Conservation (phyloP, 2,888 invertebrate species). For the Agrochola litura region DNA sequence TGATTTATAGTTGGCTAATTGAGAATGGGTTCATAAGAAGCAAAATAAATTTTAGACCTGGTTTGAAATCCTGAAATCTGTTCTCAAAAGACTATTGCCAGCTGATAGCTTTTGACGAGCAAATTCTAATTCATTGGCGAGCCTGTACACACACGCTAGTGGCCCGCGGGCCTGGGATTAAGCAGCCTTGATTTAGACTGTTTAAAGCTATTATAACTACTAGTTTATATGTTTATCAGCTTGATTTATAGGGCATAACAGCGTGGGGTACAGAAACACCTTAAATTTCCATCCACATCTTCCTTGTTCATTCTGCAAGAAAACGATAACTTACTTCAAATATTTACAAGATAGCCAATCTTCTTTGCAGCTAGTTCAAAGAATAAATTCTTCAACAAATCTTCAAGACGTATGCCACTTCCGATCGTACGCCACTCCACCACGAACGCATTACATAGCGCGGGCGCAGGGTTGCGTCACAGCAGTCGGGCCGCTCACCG, state of each 20-base stretch:
- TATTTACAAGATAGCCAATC: not conserved
- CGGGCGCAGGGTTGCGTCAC: conserved; percentile 83
- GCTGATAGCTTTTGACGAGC: no score
- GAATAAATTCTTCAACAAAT: not conserved
- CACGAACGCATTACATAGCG: conserved; percentile 67
- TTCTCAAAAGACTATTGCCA: no score
- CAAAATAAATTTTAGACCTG: no score
- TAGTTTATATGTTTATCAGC: not conserved
- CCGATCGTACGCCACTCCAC: conserved; percentile 69
- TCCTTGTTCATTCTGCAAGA: not conserved
- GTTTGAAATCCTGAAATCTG: no score
- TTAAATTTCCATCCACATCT: not conserved
- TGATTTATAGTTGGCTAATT: no score
- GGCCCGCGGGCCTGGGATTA: no score
- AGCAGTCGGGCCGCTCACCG: conserved; percentile 82
- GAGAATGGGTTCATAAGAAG: no score
- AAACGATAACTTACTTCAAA: not conserved
- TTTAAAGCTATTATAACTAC: no score
- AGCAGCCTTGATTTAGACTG: not conserved
- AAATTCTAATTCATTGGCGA: no score
- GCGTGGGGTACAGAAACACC: not conserved
- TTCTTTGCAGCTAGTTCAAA: not conserved
- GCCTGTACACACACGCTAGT: no score
- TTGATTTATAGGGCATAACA: not conserved
- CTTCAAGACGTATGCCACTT: conserved; percentile 42